phyloP scores from a whole-genome alignment of 2,888 invertebrate genomes.

The Drosophila putrida region DNA sequence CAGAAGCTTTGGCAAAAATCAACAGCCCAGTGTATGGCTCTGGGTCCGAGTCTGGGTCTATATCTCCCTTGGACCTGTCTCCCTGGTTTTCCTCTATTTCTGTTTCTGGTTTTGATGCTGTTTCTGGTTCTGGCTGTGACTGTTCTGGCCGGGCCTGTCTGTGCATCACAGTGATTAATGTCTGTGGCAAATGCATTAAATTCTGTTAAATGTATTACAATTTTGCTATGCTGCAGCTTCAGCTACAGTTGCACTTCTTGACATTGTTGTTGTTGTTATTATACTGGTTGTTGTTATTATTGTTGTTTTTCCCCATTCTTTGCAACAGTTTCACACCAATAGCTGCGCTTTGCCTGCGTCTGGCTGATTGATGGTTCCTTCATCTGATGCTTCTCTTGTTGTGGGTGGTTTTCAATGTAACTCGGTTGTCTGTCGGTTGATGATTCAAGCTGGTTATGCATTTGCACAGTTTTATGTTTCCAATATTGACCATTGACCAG shows the following conservation, averaged over 20 bases:
- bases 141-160: conserved; percentile 65
- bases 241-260: conserved; percentile 36
- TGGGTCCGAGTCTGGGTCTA: conserved; percentile 18
- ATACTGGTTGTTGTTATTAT: conserved; percentile 3
- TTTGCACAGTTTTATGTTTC: conserved; percentile 65
- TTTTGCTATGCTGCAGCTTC: conserved; percentile 74
- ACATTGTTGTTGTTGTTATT: conserved; percentile 14
- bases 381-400: conserved; percentile 55
- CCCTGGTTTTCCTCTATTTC: neutral
- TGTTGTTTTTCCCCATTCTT: conserved; percentile 22
- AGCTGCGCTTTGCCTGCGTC: conserved; percentile 61
- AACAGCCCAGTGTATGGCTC: conserved; percentile 45
- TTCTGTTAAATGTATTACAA: conserved; percentile 85
- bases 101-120: conserved; percentile 20
- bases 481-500: conserved; percentile 38
- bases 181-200: conserved; percentile 85
- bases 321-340: conserved; percentile 71
- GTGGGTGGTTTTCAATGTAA: conserved; percentile 28
- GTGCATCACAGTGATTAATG: conserved; percentile 85
- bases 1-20: conserved; percentile 74
- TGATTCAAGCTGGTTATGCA: conserved; percentile 64
- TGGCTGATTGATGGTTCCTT: conserved; percentile 75
- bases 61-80: neutral
- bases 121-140: conserved; percentile 50
- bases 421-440: conserved; percentile 47